phyloP scores from a whole-genome alignment of 2,888 invertebrate species.

The Cotesia congregata region DNA sequence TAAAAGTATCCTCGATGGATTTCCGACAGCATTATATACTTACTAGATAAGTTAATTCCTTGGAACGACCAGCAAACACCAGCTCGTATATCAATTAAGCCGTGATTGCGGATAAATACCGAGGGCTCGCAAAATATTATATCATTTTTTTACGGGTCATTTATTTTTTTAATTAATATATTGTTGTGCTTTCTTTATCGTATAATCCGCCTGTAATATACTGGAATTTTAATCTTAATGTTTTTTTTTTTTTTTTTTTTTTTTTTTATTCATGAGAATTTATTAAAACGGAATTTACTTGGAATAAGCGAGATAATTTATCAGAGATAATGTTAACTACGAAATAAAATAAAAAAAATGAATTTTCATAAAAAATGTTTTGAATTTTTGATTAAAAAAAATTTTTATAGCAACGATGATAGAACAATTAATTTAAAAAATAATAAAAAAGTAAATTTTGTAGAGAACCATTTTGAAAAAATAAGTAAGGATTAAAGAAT shows the following conservation, averaged over 20 bases:
- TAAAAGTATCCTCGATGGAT: constrained; percentile 25
- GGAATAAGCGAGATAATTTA: too few species aligned
- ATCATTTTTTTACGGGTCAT: constrained; percentile 40
- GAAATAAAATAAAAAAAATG: too few species aligned
- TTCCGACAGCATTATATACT: constrained; percentile 36
- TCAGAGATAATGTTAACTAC: too few species aligned
- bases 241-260: constrained; percentile 15
- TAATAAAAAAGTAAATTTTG: constrained; percentile 5
- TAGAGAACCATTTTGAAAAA: constrained; percentile 32
- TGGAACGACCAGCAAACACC: constrained; percentile 56
- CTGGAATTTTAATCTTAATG: not conserved
- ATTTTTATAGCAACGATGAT: constrained; percentile 42
- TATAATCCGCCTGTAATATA: not conserved
- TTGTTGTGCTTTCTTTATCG: not conserved
- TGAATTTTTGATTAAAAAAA: not conserved
- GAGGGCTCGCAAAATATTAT: constrained; percentile 14
- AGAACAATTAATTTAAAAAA: not conserved
- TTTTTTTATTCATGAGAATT: too few species aligned
- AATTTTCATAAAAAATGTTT: not conserved
- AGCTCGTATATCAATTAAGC: constrained; percentile 68
- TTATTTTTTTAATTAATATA: constrained; percentile 18
- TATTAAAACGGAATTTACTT: too few species aligned
- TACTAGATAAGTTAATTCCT: constrained; percentile 40
- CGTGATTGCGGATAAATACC: constrained; percentile 39
- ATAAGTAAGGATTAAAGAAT: constrained; percentile 67